Conservation (phyloP, 2,797 vertebrate genomes). For the Chrysocyon brachyurus region DNA sequence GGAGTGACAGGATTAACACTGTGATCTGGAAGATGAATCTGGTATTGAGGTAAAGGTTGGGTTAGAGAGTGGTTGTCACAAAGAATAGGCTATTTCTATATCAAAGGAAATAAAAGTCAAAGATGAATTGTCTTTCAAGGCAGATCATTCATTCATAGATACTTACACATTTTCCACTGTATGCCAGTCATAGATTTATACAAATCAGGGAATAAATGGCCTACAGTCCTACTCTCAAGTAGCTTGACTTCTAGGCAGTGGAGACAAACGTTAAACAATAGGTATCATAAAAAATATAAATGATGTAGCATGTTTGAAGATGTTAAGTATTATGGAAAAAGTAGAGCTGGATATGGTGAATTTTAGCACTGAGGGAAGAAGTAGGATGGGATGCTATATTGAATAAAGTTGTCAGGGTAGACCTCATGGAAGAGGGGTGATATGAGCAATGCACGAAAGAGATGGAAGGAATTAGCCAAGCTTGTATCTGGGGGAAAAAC, state of each 20-base stretch:
- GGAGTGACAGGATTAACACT: not conserved
- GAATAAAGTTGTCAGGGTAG: not conserved
- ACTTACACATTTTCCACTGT: not conserved
- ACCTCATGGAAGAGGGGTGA: too few species aligned
- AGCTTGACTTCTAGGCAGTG: not conserved
- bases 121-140: not conserved
- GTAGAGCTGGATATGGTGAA: not conserved
- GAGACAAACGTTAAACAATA: not conserved
- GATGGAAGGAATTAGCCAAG: not conserved
- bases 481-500: not conserved
- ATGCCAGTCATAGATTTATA: not conserved
- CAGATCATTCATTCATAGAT: not conserved
- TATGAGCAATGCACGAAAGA: not conserved
- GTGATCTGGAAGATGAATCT: not conserved
- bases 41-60: not conserved
- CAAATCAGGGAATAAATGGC: not conserved
- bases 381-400: too few species aligned
- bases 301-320: not conserved
- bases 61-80: not conserved
- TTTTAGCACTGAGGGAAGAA: not conserved
- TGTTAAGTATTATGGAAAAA: not conserved
- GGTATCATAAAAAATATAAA: not conserved
- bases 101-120: not conserved
- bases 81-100: not conserved
- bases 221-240: not conserved